Evolutionary conservation across 2,888 invertebrate species (phyloP).

Genomic region (Eilema sororculum): DNA sequence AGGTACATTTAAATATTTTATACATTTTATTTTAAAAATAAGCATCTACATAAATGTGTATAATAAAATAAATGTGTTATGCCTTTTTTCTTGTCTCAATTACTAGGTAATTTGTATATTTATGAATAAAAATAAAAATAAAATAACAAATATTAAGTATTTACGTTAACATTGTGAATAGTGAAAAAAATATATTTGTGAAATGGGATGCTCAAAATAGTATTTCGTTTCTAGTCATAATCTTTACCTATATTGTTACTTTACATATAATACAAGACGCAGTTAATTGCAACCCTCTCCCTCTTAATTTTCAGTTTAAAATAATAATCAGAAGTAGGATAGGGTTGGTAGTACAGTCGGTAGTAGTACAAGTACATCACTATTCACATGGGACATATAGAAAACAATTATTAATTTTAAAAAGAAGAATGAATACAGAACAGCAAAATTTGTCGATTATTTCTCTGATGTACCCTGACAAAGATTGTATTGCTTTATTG

Average conservation of each 20-base stretch:
- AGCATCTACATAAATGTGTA: not conserved
- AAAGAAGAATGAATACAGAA: not conserved
- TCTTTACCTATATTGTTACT: too few species aligned
- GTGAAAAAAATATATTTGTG: too few species aligned
- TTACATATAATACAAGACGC: too few species aligned
- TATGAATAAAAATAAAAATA: too few species aligned
- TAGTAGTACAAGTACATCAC: not conserved
- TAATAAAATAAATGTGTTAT: not conserved
- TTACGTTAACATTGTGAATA: too few species aligned
- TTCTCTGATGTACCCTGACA: too few species aligned
- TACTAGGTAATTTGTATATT: not conserved
- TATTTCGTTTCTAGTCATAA: not conserved
- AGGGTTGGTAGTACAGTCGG: not conserved
- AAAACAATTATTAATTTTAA: not conserved
- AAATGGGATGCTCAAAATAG: too few species aligned
- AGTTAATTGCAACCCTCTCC: too few species aligned
- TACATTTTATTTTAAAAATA: not conserved
- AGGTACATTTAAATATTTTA: constrained; percentile 13
- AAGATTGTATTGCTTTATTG: too few species aligned
- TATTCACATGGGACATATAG: not conserved
- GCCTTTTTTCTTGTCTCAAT: not conserved
- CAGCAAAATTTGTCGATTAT: too few species aligned
- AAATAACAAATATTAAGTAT: not conserved
- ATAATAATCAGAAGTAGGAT: not conserved
- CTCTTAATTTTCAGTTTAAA: not conserved